Conservation (phyloP, 2,113 vertebrate species). For the Rhinichthys klamathensis region DNA sequence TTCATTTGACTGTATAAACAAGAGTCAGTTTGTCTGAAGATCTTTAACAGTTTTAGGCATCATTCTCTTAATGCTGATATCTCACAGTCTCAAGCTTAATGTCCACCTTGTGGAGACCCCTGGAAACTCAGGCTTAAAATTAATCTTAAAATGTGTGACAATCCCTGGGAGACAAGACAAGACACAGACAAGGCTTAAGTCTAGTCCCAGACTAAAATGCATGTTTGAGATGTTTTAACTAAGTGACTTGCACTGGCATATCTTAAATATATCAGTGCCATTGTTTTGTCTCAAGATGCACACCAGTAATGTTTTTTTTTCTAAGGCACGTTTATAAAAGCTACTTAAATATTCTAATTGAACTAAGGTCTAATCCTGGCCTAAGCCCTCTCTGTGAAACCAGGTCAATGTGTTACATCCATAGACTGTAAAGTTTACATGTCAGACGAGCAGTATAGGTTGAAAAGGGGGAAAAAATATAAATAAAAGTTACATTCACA, state of each 20-base stretch:
- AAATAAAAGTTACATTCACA: background rate
- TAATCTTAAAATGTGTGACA: background rate
- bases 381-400: background rate
- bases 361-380: no score
- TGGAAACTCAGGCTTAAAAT: background rate
- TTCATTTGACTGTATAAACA: background rate
- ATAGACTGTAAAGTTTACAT: no score
- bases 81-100: background rate
- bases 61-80: background rate
- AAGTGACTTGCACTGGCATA: no score
- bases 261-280: no score
- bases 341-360: no score
- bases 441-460: no score
- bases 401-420: background rate
- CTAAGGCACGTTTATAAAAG: no score
- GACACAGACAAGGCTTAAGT: no score
- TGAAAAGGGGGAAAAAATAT: background rate
- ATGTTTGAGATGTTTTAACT: no score
- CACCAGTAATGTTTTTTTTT: no score
- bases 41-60: background rate
- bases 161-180: background rate
- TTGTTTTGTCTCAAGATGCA: no score
- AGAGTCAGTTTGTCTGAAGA: background rate
- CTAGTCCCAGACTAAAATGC: no score
- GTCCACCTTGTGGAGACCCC: constrained; percentile 1